Percentiles rank a stretch among this genome's conserved stretches.
These are phyloP conservation scores for Plutella xylostella DNA, from an alignment of 2,888 invertebrate species.

Conservation along the genomic window DNA sequence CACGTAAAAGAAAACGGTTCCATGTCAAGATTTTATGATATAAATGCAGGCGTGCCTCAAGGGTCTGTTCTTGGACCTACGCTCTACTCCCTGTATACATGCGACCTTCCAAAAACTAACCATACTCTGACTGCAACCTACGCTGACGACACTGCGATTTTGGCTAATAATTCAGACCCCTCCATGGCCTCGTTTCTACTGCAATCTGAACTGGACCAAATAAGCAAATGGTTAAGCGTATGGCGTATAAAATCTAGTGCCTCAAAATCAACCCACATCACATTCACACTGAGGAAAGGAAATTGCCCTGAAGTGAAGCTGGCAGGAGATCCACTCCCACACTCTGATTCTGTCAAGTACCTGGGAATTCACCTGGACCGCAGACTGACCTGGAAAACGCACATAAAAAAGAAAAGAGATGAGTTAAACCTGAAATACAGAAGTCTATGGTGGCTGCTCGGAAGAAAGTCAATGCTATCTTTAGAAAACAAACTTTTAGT, in stretches of 20 bases:
- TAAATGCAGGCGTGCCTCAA: no score
- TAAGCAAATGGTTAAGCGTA: constrained; percentile 12
- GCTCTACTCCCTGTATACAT: not conserved
- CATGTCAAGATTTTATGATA: no score
- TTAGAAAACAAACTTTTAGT: not conserved
- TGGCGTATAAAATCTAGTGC: constrained; percentile 18
- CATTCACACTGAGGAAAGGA: not conserved
- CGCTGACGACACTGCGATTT: constrained; percentile 15
- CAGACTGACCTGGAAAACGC: not conserved
- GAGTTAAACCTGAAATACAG: not conserved
- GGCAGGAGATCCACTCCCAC: no score
- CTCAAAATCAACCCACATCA: constrained; percentile 13
- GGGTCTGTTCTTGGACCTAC: not conserved
- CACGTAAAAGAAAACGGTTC: no score
- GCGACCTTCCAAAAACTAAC: not conserved
- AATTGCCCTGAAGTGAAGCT: no score
- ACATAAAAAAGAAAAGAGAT: not conserved
- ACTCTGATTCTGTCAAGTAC: not conserved
- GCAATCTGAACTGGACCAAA: constrained; percentile 9
- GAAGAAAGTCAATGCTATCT: not conserved
- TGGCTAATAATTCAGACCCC: constrained; percentile 8
- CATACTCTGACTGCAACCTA: constrained; percentile 8
- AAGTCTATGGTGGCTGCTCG: not conserved
- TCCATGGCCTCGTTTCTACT: constrained; percentile 3
- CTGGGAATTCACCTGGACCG: not conserved